Percentiles rank a stretch among this genome's conserved stretches.
Conservation (phyloP, 2,113 vertebrate genomes). For the Grammomys dolichurus region DNA sequence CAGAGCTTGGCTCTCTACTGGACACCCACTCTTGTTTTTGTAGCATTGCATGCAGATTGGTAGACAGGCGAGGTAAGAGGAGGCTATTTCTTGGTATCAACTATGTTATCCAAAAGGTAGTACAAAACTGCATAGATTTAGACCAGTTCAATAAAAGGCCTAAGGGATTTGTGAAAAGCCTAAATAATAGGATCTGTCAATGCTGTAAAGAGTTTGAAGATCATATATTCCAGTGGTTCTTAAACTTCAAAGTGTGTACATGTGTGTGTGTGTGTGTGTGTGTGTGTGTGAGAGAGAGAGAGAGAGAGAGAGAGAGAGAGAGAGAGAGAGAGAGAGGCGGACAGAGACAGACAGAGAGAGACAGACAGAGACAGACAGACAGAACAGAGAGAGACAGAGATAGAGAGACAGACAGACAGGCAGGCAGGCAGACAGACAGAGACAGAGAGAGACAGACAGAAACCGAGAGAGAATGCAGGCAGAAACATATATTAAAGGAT, state of each 20-base stretch:
- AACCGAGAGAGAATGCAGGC: neutral
- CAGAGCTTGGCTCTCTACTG: neutral
- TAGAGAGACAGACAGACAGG: no score
- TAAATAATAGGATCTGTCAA: constrained; percentile 43
- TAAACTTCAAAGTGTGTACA: neutral
- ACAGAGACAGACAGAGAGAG: neutral
- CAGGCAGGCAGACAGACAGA: no score
- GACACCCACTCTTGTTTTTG: neutral
- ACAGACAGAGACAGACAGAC: neutral
- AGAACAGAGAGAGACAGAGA: neutral
- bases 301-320: neutral
- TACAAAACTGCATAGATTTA: constrained; percentile 54
- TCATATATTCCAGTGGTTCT: constrained; percentile 36
- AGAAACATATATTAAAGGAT: neutral
- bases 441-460: neutral
- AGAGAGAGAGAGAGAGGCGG: no score
- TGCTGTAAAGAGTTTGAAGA: constrained; percentile 41
- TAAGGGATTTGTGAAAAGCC: constrained; percentile 13
- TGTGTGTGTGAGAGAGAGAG: neutral
- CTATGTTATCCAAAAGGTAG: constrained; percentile 25
- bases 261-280: no score
- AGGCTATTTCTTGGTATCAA: constrained; percentile 36
- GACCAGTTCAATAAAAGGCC: constrained; percentile 1
- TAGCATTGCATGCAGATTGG: neutral
- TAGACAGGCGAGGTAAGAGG: neutral